Evolutionary conservation across 1,140 invertebrate genomes (phyloP).

Genomic region (Eupeodes corollae): DNA sequence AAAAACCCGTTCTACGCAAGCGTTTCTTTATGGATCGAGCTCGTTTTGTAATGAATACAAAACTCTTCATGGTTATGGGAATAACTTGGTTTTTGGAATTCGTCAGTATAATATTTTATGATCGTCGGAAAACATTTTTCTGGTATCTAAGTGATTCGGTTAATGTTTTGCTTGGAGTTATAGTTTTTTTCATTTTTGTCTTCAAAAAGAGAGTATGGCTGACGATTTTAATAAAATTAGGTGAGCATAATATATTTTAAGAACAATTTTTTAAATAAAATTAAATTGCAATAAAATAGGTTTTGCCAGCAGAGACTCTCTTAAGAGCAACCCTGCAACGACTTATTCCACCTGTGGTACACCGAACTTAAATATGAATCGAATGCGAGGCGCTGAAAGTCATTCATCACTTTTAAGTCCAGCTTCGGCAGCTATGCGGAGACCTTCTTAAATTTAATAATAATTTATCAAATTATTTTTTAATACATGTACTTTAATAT

Average conservation of each 20-base stretch:
- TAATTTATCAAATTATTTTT: too few relatives aligned
- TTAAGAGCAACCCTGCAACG: neutral
- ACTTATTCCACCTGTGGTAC: conserved; percentile 16
- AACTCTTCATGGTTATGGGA: conserved; percentile 65
- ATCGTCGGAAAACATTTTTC: conserved; percentile 38
- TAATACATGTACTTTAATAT: too few relatives aligned
- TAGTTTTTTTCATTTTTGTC: conserved; percentile 54
- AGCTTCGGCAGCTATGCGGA: neutral
- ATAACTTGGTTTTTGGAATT: conserved; percentile 58
- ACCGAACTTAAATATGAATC: conserved; percentile 12
- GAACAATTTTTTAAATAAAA: too few relatives aligned
- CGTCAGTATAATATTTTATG: conserved; percentile 41
- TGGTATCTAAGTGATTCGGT: conserved; percentile 47
- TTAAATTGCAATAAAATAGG: too few relatives aligned
- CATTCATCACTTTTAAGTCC: conserved; percentile 8
- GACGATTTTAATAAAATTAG: conserved; percentile 40
- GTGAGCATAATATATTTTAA: conserved; percentile 19
- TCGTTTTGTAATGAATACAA: conserved; percentile 56
- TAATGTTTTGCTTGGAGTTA: conserved; percentile 51
- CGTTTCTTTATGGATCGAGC: conserved; percentile 51
- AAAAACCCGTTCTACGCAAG: conserved; percentile 37
- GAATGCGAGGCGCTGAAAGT: conserved; percentile 8
- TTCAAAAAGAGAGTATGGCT: conserved; percentile 48
- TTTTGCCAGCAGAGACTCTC: too few relatives aligned
- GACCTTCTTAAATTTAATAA: too few relatives aligned